These are phyloP conservation scores for Reinhardtius hippoglossoides DNA, from an alignment of 2,113 vertebrate species.

Conservation along the genomic window DNA sequence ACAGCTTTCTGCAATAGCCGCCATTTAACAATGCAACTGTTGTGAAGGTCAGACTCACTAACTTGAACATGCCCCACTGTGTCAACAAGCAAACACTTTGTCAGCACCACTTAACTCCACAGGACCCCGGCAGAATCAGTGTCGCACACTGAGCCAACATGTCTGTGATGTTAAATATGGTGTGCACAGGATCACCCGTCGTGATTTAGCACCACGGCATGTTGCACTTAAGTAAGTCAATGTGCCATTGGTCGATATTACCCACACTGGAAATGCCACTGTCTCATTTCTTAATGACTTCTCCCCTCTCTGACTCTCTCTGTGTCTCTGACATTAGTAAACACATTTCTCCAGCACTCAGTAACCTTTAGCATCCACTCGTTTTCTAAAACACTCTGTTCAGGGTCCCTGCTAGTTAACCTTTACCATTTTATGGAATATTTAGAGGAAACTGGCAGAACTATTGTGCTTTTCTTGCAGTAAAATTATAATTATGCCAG, in stretches of 20 bases:
- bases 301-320: background rate
- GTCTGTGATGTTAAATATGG: constrained; percentile 42
- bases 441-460: background rate
- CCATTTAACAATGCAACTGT: constrained; percentile 33
- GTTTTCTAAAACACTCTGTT: constrained; percentile 29
- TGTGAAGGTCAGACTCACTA: constrained; percentile 38
- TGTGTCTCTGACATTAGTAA: constrained; percentile 26
- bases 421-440: constrained; percentile 22
- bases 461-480: background rate
- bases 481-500: background rate
- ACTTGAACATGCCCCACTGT: constrained; percentile 36
- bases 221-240: constrained; percentile 61
- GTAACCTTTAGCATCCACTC: constrained; percentile 39
- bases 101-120: constrained; percentile 67
- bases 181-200: constrained; percentile 24
- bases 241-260: constrained; percentile 37
- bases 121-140: constrained; percentile 34
- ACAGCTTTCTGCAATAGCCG: constrained; percentile 2
- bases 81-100: constrained; percentile 66
- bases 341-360: constrained; percentile 41
- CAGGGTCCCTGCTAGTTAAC: background rate
- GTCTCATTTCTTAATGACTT: constrained; percentile 24
- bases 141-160: constrained; percentile 54
- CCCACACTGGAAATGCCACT: constrained; percentile 31
- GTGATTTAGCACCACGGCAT: constrained; percentile 55